phyloP scores from a whole-genome alignment of 2,888 invertebrate species.

The Limulus polyphemus region DNA sequence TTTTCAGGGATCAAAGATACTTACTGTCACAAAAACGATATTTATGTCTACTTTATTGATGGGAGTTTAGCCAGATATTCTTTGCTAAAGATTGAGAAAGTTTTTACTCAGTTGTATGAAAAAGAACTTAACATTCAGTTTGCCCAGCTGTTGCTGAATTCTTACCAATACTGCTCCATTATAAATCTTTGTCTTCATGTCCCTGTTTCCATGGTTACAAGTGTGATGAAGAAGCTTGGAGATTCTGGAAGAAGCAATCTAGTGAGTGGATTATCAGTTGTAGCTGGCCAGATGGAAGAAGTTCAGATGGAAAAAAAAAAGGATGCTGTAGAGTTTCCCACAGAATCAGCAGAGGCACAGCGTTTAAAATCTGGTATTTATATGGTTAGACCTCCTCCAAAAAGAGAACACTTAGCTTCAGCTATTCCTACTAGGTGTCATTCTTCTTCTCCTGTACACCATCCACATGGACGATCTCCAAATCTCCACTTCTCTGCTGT shows the following conservation, averaged over 20 bases:
- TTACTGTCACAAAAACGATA: constrained; percentile 14
- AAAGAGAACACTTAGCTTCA: constrained; percentile 10
- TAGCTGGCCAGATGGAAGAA: neutral
- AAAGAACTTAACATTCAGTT: constrained; percentile 17
- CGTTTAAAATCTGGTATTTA: constrained; percentile 20
- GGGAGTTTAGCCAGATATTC: constrained; percentile 17
- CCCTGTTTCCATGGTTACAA: constrained; percentile 16
- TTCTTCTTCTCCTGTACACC: constrained; percentile 20
- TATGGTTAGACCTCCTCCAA: constrained; percentile 6
- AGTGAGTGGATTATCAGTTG: constrained; percentile 17
- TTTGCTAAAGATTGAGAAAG: constrained; percentile 17
- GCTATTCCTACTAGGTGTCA: constrained; percentile 18
- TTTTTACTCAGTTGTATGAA: constrained; percentile 17
- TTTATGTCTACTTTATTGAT: constrained; percentile 14
- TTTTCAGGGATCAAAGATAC: constrained; percentile 15
- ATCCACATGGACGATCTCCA: constrained; percentile 5
- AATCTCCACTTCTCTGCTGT: no score
- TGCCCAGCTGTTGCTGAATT: constrained; percentile 9
- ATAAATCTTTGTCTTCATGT: constrained; percentile 13
- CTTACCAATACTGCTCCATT: no score
- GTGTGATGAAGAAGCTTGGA: constrained; percentile 17
- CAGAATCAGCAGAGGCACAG: neutral
- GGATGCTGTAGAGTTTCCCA: no score
- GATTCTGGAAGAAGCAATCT: constrained; percentile 18
- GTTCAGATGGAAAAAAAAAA: no score